Evolutionary conservation across 2,888 invertebrate species (phyloP).

Genomic region (Portevinia maculata): DNA sequence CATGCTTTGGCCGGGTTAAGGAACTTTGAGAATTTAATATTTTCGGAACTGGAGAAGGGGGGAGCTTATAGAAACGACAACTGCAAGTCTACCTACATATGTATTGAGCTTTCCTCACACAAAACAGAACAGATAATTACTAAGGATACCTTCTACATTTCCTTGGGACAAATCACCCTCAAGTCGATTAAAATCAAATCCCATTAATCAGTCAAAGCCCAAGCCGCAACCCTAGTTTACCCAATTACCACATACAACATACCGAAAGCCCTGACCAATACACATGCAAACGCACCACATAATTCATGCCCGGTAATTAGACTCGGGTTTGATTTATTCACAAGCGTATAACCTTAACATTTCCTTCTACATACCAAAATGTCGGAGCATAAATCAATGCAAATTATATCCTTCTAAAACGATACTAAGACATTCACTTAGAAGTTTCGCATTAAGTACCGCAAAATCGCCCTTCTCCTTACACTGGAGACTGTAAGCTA

Average conservation of each 20-base stretch:
- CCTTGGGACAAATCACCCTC: neutral
- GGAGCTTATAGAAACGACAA: too few relatives aligned
- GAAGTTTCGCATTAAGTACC: slow-evolving; percentile 59
- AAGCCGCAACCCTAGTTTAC: slow-evolving; percentile 47
- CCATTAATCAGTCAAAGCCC: slow-evolving; percentile 71
- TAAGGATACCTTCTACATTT: too few relatives aligned
- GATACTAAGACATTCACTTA: slow-evolving; percentile 64
- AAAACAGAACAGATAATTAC: too few relatives aligned
- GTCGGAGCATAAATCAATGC: slow-evolving; percentile 72
- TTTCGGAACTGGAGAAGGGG: neutral
- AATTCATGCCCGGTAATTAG: slow-evolving; percentile 70
- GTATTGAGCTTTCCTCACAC: neutral
- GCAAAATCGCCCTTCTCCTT: neutral
- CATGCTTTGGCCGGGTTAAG: slow-evolving; percentile 45
- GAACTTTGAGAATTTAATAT: slow-evolving; percentile 39
- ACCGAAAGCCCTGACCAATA: slow-evolving; percentile 43
- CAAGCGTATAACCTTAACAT: slow-evolving; percentile 64
- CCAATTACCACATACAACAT: slow-evolving; percentile 44
- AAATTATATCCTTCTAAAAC: slow-evolving; percentile 70
- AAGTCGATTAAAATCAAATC: slow-evolving; percentile 62
- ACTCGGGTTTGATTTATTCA: slow-evolving; percentile 68
- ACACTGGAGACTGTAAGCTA: neutral
- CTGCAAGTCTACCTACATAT: too few relatives aligned
- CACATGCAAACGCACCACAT: slow-evolving; percentile 35
- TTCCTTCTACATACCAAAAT: slow-evolving; percentile 65